Evolutionary conservation across 1,140 invertebrate species (phyloP), one percentile per base, ranked within the genome.

Genomic region (Drosophila teissieri): DNA sequence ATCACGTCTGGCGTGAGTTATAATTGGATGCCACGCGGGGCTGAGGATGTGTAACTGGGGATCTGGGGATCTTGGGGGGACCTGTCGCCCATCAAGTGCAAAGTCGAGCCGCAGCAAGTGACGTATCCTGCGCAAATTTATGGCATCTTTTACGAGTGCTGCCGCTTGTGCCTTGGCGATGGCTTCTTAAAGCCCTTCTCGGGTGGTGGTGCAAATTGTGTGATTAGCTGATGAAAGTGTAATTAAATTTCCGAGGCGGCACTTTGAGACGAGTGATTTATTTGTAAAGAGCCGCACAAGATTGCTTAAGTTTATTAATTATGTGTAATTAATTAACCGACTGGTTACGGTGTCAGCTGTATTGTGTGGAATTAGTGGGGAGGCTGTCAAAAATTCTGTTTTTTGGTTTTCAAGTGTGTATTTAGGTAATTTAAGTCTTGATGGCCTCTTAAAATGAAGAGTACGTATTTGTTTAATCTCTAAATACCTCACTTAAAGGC

Each of bases 281-380:
- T 83, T 70, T 75, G 75, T 63, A 45, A 65, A 54, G 27, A 24
- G 42, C 42, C 52, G 44, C 69, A 49, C 22, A 64, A 60, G 34
- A 72, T 80, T 76, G 70, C 37, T 73, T 73, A 72, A 79, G 83
- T 75, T 67, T 83, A 83, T 83, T 83, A 83, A 83, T 83, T 79
- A 75, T 75, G 75, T 44, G 46, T 62, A 83, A 83, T 83, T 83
- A 83, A 79, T 78, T 83, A 64, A 5, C 34, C 6, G 37, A 44
- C 40, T 12, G 14, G 36, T 12, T 55, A 27, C 10, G 64, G 62
- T 27, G 31, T 49, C 27, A 14, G 60, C 15, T 15, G 15, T 7
- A 4, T 42, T 24, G 56, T 42, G 11, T 63, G 39, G 11, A 22
- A 19, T 12, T 11, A 46, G 44, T 11, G 24, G 1, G 4, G 10